Evolutionary conservation across 2,113 vertebrate genomes (phyloP).

Genomic region (Gymnogyps californianus): DNA sequence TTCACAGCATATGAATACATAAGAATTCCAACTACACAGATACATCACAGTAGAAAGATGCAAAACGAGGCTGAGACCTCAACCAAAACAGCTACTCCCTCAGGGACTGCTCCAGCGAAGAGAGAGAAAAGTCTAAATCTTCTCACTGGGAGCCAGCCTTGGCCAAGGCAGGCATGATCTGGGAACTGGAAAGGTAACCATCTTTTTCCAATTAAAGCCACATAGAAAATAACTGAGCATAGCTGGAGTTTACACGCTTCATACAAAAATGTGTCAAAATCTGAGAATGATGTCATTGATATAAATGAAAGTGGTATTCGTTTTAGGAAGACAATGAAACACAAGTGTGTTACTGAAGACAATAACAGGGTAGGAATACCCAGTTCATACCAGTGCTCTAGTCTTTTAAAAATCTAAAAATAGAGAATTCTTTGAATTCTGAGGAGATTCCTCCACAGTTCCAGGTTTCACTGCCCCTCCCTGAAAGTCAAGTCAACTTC

Average conservation of each 20-base stretch:
- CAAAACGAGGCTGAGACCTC: not conserved
- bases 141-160: not conserved
- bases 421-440: not conserved
- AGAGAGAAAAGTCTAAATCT: not conserved
- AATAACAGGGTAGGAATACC: not conserved
- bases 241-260: not conserved
- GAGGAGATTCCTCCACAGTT: not conserved
- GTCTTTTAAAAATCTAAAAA: not conserved
- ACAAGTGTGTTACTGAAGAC: not conserved
- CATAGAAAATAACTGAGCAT: not conserved
- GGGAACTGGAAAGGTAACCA: not conserved
- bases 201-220: not conserved
- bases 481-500: not conserved
- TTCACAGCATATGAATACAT: not conserved
- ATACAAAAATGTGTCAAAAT: not conserved
- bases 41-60: not conserved
- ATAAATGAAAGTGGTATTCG: not conserved
- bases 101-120: not conserved
- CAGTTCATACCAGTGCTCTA: not conserved
- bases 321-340: not conserved
- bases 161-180: not conserved
- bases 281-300: not conserved
- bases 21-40: not conserved
- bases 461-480: not conserved
- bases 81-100: not conserved